phyloP scores from a whole-genome alignment of 2,797 vertebrate genomes.

The Mus caroli region DNA sequence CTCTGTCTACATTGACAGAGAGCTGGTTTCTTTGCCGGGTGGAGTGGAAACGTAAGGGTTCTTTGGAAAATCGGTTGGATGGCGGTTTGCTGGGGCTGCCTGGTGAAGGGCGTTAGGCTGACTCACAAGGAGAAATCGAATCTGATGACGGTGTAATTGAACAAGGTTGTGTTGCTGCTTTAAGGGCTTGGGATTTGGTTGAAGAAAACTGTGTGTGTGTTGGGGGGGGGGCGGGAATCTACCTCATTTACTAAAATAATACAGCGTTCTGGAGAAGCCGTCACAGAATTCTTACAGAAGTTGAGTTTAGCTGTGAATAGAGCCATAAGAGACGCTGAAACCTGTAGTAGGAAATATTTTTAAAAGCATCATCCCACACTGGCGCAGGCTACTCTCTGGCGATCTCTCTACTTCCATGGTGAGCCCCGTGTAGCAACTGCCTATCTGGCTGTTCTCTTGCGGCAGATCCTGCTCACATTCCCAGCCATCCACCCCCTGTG shows the following conservation, averaged over 20 bases:
- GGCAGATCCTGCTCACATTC: too few relatives aligned
- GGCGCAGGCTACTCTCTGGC: too few relatives aligned
- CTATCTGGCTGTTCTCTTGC: too few relatives aligned
- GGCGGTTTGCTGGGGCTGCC: not conserved
- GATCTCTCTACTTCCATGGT: too few relatives aligned
- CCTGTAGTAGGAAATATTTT: too few relatives aligned
- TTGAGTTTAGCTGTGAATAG: not conserved
- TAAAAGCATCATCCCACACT: too few relatives aligned
- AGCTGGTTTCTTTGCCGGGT: not conserved
- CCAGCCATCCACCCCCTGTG: too few relatives aligned
- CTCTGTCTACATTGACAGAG: not conserved
- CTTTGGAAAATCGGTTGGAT: not conserved
- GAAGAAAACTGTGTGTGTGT: not conserved
- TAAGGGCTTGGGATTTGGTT: not conserved
- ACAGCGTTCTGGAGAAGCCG: not conserved
- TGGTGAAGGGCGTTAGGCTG: not conserved
- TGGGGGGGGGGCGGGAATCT: rapidly evolving
- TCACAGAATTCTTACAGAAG: not conserved
- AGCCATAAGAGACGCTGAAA: not conserved
- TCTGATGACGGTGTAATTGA: not conserved
- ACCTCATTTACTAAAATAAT: not conserved
- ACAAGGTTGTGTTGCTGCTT: not conserved
- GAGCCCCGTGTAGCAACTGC: too few relatives aligned
- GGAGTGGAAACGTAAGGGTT: not conserved
- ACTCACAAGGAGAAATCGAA: not conserved